phyloP scores from a whole-genome alignment of 1,140 invertebrate genomes.

The Thaumatotibia leucotreta region DNA sequence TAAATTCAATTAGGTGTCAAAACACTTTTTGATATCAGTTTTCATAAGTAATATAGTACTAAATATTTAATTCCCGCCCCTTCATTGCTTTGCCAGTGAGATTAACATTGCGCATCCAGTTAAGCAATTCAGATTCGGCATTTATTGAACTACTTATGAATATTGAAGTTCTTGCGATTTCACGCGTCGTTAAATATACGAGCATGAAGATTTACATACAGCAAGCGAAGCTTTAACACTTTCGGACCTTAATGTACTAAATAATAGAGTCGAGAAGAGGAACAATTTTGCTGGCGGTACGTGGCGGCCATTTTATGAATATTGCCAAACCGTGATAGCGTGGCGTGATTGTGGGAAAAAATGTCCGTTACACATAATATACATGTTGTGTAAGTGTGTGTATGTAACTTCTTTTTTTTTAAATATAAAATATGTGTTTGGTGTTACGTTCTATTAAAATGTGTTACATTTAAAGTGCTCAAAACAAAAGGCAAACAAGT shows the following conservation, averaged over 20 bases:
- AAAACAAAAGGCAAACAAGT: no score
- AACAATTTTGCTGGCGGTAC: no score
- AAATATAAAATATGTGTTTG: no score
- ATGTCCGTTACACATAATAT: not conserved
- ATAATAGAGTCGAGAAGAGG: no score
- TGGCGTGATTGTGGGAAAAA: constrained; percentile 10
- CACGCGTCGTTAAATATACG: not conserved
- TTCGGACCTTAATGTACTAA: no score
- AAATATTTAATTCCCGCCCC: not conserved
- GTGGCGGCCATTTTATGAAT: not conserved
- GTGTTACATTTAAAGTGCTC: no score
- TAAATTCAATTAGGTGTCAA: no score
- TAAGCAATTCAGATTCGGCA: constrained; percentile 10
- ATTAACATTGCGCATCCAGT: not conserved
- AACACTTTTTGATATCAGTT: not conserved
- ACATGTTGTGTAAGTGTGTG: no score
- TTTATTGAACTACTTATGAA: constrained; percentile 14
- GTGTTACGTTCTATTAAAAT: no score
- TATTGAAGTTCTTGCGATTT: constrained; percentile 8
- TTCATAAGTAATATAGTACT: not conserved
- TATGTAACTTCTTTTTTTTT: no score
- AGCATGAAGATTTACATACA: not conserved
- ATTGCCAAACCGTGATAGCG: not conserved
- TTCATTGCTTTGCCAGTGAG: not conserved
- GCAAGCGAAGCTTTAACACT: no score